Percentiles rank a stretch among this genome's conserved stretches.
These are phyloP conservation scores for Cyanocitta stelleri DNA, from an alignment of 2,113 vertebrate genomes.

Conservation along the genomic window DNA sequence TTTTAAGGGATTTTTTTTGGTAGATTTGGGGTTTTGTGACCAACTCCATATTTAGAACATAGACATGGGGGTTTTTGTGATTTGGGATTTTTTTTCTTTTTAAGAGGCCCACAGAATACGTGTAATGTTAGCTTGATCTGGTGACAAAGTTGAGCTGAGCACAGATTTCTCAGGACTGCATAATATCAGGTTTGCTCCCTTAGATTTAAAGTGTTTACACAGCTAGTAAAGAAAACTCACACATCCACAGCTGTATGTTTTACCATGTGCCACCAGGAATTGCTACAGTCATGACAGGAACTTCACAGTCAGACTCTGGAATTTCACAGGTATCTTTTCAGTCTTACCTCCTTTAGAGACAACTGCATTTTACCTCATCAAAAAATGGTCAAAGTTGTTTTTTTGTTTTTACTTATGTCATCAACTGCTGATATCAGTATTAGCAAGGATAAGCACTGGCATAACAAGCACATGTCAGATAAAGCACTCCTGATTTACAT, in stretches of 20 bases:
- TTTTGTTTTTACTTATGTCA: not conserved
- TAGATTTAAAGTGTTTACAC: not conserved
- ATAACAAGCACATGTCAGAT: not conserved
- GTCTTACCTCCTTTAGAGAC: not conserved
- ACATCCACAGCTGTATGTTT: not conserved
- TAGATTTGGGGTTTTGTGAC: not conserved
- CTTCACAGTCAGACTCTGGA: not conserved
- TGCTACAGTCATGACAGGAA: not conserved
- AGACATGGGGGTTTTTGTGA: accelerated
- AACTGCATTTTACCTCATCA: not conserved
- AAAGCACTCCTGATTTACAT: not conserved
- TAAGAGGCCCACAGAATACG: not conserved
- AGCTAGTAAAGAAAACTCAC: not conserved
- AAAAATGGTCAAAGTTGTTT: not conserved
- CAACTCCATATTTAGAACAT: not conserved
- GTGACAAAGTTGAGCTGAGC: not conserved
- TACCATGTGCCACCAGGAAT: not conserved
- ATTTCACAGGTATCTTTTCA: not conserved
- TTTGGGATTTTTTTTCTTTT: not conserved
- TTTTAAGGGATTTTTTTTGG: not conserved
- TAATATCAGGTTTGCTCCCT: not conserved
- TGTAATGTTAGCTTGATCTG: not conserved
- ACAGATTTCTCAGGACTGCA: not conserved
- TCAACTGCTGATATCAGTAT: not conserved
- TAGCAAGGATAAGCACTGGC: not conserved